phyloP scores from a whole-genome alignment of 2,113 vertebrate species.

The Mesoclemmys tuberculata region DNA sequence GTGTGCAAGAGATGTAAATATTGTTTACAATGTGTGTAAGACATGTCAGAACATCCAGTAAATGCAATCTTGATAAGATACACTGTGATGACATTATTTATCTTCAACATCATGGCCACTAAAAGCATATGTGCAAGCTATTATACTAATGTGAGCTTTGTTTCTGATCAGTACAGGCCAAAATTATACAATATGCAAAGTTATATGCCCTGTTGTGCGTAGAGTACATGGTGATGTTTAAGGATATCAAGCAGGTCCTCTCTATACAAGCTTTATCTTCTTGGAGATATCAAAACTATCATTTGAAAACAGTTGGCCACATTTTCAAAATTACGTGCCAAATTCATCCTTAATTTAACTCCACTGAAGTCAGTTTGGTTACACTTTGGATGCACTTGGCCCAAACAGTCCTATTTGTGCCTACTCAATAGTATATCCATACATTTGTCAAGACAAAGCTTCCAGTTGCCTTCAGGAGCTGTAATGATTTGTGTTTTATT shows the following conservation, averaged over 20 bases:
- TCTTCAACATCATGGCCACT: not conserved
- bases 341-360: not conserved
- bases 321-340: not conserved
- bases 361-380: not conserved
- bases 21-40: slow-evolving; percentile 41
- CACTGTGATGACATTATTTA: slow-evolving; percentile 28
- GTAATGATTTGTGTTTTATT: slow-evolving; percentile 31
- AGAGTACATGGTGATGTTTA: not conserved
- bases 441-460: not conserved
- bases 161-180: not conserved
- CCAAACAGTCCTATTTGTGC: not conserved
- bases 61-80: slow-evolving; percentile 35
- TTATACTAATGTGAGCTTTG: not conserved
- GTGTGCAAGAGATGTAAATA: slow-evolving; percentile 20
- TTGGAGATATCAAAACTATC: not conserved
- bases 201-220: not conserved
- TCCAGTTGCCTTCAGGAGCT: slow-evolving; percentile 5
- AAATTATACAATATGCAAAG: not conserved
- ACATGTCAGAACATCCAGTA: slow-evolving; percentile 58
- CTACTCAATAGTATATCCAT: not conserved
- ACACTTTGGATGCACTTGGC: not conserved
- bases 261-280: not conserved
- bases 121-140: not conserved
- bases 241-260: not conserved
- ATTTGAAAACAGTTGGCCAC: accelerated